Conservation (phyloP, 2,113 vertebrate species). For the Tachysurus vachellii region DNA sequence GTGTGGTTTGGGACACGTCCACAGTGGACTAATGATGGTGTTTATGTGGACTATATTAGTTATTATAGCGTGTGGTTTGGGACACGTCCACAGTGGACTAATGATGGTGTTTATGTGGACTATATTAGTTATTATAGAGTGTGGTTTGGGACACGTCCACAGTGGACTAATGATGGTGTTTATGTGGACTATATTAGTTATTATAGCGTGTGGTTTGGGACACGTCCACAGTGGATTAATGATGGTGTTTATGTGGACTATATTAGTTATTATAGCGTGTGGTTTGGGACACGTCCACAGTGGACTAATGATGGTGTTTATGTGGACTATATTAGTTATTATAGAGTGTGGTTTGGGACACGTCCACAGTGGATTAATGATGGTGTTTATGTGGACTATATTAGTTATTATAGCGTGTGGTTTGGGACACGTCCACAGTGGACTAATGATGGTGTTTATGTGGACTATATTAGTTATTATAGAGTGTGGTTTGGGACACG, state of each 20-base stretch:
- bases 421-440: too few relatives aligned
- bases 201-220: neutral
- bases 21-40: neutral
- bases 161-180: neutral
- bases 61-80: neutral
- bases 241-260: too few relatives aligned
- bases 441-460: too few relatives aligned
- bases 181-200: neutral
- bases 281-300: neutral
- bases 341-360: neutral
- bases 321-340: neutral
- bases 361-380: too few relatives aligned
- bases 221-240: too few relatives aligned
- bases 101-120: too few relatives aligned
- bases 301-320: neutral
- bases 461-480: neutral
- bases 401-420: neutral
- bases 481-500: neutral
- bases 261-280: neutral
- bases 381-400: too few relatives aligned
- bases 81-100: too few relatives aligned
- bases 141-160: neutral
- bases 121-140: neutral
- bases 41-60: neutral
- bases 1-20: neutral